phyloP scores from a whole-genome alignment of 2,888 invertebrate genomes.

The Trichogramma dendrolimi region DNA sequence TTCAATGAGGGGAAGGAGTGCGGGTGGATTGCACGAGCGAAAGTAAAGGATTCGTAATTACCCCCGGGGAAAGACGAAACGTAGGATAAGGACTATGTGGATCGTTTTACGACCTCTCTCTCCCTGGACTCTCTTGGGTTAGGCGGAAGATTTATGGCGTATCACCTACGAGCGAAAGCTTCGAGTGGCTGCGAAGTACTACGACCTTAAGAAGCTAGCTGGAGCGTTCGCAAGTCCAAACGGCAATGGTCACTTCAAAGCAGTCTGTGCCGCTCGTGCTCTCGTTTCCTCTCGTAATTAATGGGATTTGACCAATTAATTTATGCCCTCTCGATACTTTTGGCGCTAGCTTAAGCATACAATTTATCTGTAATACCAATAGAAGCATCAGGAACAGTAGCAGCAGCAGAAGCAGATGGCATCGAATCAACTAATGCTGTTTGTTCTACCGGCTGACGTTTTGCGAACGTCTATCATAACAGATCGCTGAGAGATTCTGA shows the following conservation, averaged over 20 bases:
- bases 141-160: constrained; percentile 41
- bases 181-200: constrained; percentile 23
- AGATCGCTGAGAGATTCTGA: constrained; percentile 5
- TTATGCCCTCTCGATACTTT: constrained; percentile 5
- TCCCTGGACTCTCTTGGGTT: constrained; percentile 27
- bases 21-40: too few relatives aligned
- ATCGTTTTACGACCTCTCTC: constrained; percentile 38
- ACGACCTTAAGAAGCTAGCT: constrained; percentile 18
- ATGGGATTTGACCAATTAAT: constrained; percentile 24
- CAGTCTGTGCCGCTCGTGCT: constrained; percentile 7
- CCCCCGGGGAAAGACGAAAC: constrained; percentile 33
- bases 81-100: constrained; percentile 38
- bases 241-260: constrained; percentile 28
- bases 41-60: constrained; percentile 46
- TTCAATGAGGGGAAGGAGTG: too few relatives aligned
- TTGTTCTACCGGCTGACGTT: not conserved
- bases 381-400: not conserved
- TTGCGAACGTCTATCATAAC: constrained; percentile 10
- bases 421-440: too few relatives aligned
- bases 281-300: constrained; percentile 16
- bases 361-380: not conserved
- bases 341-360: not conserved
- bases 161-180: constrained; percentile 36
- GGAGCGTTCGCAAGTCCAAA: not conserved
- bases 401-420: too few relatives aligned